These are phyloP conservation scores for Rattus norvegicus DNA, from an alignment of 2,113 vertebrate species.

Conservation along the genomic window DNA sequence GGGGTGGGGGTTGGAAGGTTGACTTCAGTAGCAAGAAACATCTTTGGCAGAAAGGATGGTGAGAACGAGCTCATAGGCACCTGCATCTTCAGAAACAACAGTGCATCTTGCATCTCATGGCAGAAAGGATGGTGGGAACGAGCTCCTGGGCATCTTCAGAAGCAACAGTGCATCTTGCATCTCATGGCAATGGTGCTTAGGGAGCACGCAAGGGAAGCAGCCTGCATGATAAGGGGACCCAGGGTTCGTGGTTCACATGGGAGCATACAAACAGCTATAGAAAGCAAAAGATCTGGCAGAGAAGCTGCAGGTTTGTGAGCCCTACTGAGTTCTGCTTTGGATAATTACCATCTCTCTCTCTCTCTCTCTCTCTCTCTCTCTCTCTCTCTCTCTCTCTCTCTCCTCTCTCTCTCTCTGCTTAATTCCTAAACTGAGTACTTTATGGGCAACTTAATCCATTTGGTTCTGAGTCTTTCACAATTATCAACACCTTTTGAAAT, in stretches of 20 bases:
- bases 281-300: background rate
- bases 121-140: background rate
- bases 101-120: background rate
- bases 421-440: conserved; percentile 51
- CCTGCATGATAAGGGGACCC: background rate
- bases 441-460: conserved; percentile 67
- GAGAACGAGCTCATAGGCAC: background rate
- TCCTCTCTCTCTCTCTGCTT: background rate
- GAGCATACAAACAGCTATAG: background rate
- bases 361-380: too few species aligned
- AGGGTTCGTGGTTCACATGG: background rate
- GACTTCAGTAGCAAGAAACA: background rate
- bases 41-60: background rate
- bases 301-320: background rate
- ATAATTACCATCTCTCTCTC: background rate
- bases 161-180: background rate
- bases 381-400: too few species aligned
- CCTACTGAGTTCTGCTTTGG: background rate
- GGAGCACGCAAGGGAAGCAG: background rate
- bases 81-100: background rate
- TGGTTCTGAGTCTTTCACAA: conserved; percentile 72
- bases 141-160: background rate
- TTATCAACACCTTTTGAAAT: conserved; percentile 62
- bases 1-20: background rate
- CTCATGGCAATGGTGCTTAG: background rate